A percentile compares a stretch with the other conserved stretches of the same genome.
phyloP scores from a whole-genome alignment of 2,113 vertebrate species.

The Trematocara marginatum region DNA sequence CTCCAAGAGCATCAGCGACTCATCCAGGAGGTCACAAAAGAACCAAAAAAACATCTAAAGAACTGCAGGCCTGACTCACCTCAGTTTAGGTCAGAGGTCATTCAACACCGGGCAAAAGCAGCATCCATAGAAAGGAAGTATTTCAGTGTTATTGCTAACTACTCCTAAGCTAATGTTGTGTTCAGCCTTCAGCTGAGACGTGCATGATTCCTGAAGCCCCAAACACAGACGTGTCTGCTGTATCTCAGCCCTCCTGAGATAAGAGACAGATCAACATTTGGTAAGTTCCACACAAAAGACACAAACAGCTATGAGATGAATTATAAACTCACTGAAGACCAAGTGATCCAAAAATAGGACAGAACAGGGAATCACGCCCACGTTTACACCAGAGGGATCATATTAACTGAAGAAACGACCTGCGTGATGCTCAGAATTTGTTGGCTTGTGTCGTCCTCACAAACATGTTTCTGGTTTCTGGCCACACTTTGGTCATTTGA shows the following conservation, averaged over 20 bases:
- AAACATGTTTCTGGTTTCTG: not conserved
- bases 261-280: not conserved
- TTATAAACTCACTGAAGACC: not conserved
- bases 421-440: not conserved
- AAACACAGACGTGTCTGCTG: not conserved
- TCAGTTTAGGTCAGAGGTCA: not conserved
- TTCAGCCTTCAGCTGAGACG: not conserved
- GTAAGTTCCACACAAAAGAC: not conserved
- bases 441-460: not conserved
- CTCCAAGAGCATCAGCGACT: not conserved
- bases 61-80: not conserved
- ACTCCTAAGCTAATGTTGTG: not conserved
- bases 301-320: not conserved
- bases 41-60: not conserved
- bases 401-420: not conserved
- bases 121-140: not conserved
- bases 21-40: not conserved
- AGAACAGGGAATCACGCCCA: not conserved
- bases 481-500: not conserved
- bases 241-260: not conserved
- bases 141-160: not conserved
- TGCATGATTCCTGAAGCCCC: not conserved
- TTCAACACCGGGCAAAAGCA: not conserved
- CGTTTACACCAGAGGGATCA: not conserved
- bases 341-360: not conserved